phyloP scores from a whole-genome alignment of 2,797 vertebrate species.

The Acipenser ruthenus region DNA sequence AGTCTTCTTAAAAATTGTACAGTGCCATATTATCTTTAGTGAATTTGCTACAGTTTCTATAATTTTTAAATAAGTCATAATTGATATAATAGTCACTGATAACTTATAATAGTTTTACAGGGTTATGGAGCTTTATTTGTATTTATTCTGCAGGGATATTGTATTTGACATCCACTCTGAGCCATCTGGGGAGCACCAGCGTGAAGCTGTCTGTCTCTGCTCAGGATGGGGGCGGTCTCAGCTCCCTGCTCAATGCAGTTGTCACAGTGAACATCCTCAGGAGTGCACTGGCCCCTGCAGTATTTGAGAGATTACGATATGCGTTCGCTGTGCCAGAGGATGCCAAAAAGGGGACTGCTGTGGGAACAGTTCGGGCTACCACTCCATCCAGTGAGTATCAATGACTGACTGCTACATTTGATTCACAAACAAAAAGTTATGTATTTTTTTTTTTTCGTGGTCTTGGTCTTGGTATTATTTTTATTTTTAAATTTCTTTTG shows the following conservation, averaged over 20 bases:
- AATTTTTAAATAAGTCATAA: too few species aligned
- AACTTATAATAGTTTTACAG: too few species aligned
- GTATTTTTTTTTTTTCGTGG: too few species aligned
- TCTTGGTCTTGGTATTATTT: too few species aligned
- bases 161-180: slow-evolving; percentile 67
- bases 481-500: too few species aligned
- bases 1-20: too few species aligned
- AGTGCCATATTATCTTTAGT: too few species aligned
- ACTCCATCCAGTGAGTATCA: slow-evolving; percentile 61
- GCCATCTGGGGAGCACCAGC: slow-evolving; percentile 51
- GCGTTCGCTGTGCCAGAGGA: slow-evolving; percentile 72
- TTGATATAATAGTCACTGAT: too few species aligned
- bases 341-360: slow-evolving; percentile 48
- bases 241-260: slow-evolving; percentile 57
- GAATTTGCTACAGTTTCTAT: too few species aligned
- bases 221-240: slow-evolving; percentile 64
- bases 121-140: slow-evolving; percentile 6
- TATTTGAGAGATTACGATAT: slow-evolving; percentile 76
- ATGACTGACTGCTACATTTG: background rate
- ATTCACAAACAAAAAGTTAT: too few species aligned
- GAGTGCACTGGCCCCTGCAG: slow-evolving; percentile 55
- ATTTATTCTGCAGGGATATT: slow-evolving; percentile 60
- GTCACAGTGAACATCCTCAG: slow-evolving; percentile 70
- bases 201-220: slow-evolving; percentile 67
- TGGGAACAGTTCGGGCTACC: slow-evolving; percentile 70